These are phyloP conservation scores for Scaptomyza tumidula DNA, from an alignment of 2,888 invertebrate species.

Conservation along the genomic window DNA sequence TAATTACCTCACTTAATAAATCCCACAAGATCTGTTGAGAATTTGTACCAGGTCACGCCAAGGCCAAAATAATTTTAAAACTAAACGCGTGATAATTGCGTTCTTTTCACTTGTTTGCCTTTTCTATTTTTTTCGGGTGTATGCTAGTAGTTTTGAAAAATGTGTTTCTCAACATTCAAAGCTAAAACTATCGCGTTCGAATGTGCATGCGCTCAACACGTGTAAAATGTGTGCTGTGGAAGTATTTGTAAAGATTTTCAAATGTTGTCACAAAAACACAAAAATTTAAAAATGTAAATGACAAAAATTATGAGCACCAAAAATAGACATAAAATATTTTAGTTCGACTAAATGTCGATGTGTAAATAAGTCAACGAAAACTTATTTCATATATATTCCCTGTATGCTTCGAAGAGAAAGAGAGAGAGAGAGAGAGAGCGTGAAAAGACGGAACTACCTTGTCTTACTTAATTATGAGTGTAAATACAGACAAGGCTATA, in stretches of 20 bases:
- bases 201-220: slow-evolving; percentile 66
- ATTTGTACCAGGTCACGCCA: slow-evolving; percentile 60
- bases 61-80: slow-evolving; percentile 55
- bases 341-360: slow-evolving; percentile 10
- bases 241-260: slow-evolving; percentile 38
- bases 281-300: slow-evolving; percentile 1
- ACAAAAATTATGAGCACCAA: slow-evolving; percentile 1
- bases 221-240: slow-evolving; percentile 41
- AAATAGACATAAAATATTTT: background rate
- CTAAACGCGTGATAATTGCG: slow-evolving; percentile 43
- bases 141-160: slow-evolving; percentile 35
- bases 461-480: slow-evolving; percentile 23
- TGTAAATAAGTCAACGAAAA: slow-evolving; percentile 5
- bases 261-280: slow-evolving; percentile 41
- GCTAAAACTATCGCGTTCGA: slow-evolving; percentile 1
- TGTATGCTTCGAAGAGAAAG: background rate
- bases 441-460: slow-evolving; percentile 48
- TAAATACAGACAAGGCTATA: slow-evolving; percentile 35
- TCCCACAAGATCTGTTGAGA: slow-evolving; percentile 41
- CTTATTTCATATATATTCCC: slow-evolving; percentile 6
- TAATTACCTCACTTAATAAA: slow-evolving; percentile 47
- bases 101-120: slow-evolving; percentile 33
- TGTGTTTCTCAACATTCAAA: slow-evolving; percentile 52
- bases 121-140: slow-evolving; percentile 49
- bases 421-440: slow-evolving; percentile 4